phyloP scores from a whole-genome alignment of 2,113 vertebrate genomes.

The Gallinago undulata region DNA sequence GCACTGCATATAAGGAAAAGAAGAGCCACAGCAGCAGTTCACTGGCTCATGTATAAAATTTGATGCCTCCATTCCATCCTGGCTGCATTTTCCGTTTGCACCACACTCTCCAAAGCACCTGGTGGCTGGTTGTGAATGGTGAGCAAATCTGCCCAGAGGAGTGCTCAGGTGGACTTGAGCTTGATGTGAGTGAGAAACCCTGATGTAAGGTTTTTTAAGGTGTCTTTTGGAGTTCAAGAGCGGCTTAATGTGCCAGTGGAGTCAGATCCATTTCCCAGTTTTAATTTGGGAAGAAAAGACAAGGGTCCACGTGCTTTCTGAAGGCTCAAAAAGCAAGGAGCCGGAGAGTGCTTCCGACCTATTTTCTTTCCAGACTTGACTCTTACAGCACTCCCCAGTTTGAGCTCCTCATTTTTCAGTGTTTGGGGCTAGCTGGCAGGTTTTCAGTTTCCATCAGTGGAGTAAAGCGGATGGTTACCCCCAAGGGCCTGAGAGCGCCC shows the following conservation, averaged over 20 bases:
- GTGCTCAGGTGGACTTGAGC: neutral
- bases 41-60: neutral
- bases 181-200: neutral
- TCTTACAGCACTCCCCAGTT: neutral
- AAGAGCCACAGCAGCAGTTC: neutral
- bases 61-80: neutral
- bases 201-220: neutral
- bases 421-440: conserved; percentile 25
- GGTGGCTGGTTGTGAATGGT: neutral
- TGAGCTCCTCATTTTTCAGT: conserved; percentile 29
- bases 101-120: neutral
- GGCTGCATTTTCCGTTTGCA: neutral
- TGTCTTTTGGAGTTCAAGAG: neutral
- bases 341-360: neutral
- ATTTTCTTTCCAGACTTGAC: neutral
- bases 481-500: neutral
- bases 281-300: neutral
- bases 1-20: neutral
- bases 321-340: neutral
- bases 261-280: neutral
- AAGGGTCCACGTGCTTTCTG: neutral
- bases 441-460: conserved; percentile 30
- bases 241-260: neutral
- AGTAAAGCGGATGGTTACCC: neutral
- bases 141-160: neutral